phyloP scores from a whole-genome alignment of 2,797 vertebrate species.

The Enteromius trimaculatus region DNA sequence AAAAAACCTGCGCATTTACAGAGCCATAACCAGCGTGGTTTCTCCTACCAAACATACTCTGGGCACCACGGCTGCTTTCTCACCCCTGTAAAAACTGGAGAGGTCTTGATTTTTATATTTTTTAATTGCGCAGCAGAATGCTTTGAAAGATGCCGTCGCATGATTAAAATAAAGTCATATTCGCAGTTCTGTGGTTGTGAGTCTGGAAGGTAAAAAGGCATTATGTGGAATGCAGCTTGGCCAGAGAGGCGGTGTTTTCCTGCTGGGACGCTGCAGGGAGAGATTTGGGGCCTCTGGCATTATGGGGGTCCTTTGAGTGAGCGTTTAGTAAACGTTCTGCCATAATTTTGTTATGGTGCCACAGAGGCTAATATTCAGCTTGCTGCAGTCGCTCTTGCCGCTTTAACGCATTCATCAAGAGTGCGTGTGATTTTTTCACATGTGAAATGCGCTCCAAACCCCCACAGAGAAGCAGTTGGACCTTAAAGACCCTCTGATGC shows the following conservation, averaged over 20 bases:
- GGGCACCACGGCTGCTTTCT: conserved; percentile 49
- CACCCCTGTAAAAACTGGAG: conserved; percentile 53
- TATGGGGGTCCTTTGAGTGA: conserved; percentile 80
- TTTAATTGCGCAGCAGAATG: conserved; percentile 58
- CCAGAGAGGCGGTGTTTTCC: conserved; percentile 83
- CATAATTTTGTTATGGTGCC: conserved; percentile 80
- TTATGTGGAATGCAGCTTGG: conserved; percentile 86
- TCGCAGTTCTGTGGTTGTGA: conserved; percentile 75
- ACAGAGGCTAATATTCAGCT: conserved; percentile 79
- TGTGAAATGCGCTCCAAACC: conserved; percentile 13
- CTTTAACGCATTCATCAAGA: conserved; percentile 33
- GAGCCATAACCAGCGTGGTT: conserved; percentile 56
- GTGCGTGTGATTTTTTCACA: conserved; percentile 31
- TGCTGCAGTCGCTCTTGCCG: conserved; percentile 14
- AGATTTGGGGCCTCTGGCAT: conserved; percentile 82
- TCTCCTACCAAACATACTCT: conserved; percentile 47
- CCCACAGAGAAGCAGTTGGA: conserved; percentile 19
- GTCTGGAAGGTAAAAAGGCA: conserved; percentile 74
- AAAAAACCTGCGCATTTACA: conserved; percentile 58
- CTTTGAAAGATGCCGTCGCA: conserved; percentile 42
- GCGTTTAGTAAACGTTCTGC: conserved; percentile 79
- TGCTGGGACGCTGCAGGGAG: conserved; percentile 79
- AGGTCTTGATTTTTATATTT: conserved; percentile 51
- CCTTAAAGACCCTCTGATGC: conserved; percentile 35
- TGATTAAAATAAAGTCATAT: conserved; percentile 63